A percentile compares a stretch with the other conserved stretches of the same genome.
These are phyloP conservation scores for Gobius niger DNA, from an alignment of 2,113 vertebrate genomes.

Conservation along the genomic window DNA sequence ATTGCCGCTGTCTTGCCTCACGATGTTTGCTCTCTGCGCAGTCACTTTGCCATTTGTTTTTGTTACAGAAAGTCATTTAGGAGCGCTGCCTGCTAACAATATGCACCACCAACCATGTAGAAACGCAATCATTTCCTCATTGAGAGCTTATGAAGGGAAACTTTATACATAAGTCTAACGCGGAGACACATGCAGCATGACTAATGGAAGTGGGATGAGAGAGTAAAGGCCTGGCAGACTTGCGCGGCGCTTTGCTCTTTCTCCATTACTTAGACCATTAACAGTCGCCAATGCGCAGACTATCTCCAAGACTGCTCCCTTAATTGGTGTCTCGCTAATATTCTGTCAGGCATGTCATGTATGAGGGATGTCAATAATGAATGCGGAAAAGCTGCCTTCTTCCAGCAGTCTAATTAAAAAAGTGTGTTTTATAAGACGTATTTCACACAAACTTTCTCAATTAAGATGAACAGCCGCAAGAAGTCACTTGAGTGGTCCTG, in stretches of 20 bases:
- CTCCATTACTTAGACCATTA: slow-evolving; percentile 25
- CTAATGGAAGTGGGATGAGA: slow-evolving; percentile 52
- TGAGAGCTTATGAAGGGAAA: slow-evolving; percentile 55
- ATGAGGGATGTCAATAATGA: neutral
- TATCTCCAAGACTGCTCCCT: neutral
- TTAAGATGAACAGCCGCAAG: no score
- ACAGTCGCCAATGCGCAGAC: slow-evolving; percentile 10
- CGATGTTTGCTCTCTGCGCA: slow-evolving; percentile 60
- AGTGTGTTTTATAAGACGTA: neutral
- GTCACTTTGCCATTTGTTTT: slow-evolving; percentile 50
- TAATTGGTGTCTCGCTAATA: slow-evolving; percentile 3
- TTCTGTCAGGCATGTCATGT: neutral
- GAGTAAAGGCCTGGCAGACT: slow-evolving; percentile 37
- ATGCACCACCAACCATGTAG: slow-evolving; percentile 64
- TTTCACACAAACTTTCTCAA: no score
- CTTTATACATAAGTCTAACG: slow-evolving; percentile 32
- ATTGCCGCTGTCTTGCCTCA: slow-evolving; percentile 41
- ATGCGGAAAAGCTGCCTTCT: neutral
- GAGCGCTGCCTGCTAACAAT: slow-evolving; percentile 55
- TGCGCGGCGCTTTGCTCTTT: slow-evolving; percentile 37
- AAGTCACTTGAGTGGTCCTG: no score
- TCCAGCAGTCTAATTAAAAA: neutral
- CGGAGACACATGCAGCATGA: slow-evolving; percentile 58
- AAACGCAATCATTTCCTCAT: slow-evolving; percentile 71
- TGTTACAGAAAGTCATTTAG: slow-evolving; percentile 60